Evolutionary conservation across 2,113 vertebrate species (phyloP).

Genomic region (Callipepla squamata): DNA sequence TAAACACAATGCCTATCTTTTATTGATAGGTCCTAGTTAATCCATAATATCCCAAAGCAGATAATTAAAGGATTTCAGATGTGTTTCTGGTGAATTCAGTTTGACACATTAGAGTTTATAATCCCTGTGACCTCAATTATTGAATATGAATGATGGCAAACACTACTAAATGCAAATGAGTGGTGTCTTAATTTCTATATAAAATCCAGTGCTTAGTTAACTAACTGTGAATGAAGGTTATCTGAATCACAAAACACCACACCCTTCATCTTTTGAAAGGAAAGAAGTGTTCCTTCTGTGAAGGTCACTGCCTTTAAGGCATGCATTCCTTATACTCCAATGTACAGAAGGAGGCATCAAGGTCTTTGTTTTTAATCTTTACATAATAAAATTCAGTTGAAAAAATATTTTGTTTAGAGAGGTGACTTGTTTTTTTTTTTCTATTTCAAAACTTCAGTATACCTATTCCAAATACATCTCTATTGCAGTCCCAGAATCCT

Average conservation of each 20-base stretch:
- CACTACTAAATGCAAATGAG: conserved; percentile 65
- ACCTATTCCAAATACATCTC: accelerated
- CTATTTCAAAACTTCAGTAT: neutral
- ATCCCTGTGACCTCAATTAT: conserved; percentile 76
- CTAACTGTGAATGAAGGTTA: conserved; percentile 69
- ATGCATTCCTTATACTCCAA: neutral
- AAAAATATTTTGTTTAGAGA: neutral
- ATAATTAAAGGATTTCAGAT: conserved; percentile 72
- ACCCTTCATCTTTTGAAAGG: conserved; percentile 6
- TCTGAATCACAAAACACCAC: conserved; percentile 57
- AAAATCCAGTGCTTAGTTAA: conserved; percentile 69
- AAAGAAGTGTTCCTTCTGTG: neutral
- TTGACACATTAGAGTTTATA: conserved; percentile 75
- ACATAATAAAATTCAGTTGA: accelerated
- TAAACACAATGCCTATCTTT: neutral
- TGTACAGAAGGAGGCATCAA: neutral
- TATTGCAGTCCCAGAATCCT: neutral
- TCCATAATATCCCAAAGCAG: conserved; percentile 48
- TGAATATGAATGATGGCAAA: conserved; percentile 74
- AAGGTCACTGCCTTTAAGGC: neutral
- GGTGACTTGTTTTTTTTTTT: neutral
- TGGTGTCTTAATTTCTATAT: conserved; percentile 61
- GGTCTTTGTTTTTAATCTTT: neutral
- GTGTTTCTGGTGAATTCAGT: conserved; percentile 69
- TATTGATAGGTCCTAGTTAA: conserved; percentile 45